A percentile compares a stretch with the other conserved stretches of the same genome.
phyloP scores from a whole-genome alignment of 2,797 vertebrate species.

The Rhincodon typus region DNA sequence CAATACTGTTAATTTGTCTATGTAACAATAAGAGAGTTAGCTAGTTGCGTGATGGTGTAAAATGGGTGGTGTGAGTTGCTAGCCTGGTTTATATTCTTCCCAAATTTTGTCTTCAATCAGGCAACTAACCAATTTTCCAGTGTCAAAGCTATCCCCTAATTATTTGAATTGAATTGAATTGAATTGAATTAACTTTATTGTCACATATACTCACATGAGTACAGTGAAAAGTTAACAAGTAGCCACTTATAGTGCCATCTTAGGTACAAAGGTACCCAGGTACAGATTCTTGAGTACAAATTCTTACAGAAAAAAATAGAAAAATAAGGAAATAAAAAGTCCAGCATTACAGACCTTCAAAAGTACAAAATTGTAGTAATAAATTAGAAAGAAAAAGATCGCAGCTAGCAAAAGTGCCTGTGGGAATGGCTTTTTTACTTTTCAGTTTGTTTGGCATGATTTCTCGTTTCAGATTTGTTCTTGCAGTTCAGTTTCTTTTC shows the following conservation, averaged over 20 bases:
- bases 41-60: neutral
- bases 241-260: no score
- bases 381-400: no score
- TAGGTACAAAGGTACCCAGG: no score
- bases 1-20: neutral
- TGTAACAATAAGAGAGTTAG: neutral
- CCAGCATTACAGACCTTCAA: no score
- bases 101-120: neutral
- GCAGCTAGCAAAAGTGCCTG: neutral
- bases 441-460: neutral
- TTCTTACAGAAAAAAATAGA: no score
- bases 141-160: neutral
- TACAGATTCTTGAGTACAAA: no score
- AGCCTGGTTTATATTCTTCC: neutral
- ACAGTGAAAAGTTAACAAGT: no score
- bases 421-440: neutral
- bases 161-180: neutral
- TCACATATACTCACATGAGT: no score
- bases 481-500: neutral
- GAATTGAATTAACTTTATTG: no score
- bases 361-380: no score
- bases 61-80: neutral
- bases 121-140: neutral
- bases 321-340: no score
- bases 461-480: conserved; percentile 7